These are phyloP conservation scores for Lepidochrysops patricia DNA, from an alignment of 2,888 invertebrate genomes.

Conservation along the genomic window DNA sequence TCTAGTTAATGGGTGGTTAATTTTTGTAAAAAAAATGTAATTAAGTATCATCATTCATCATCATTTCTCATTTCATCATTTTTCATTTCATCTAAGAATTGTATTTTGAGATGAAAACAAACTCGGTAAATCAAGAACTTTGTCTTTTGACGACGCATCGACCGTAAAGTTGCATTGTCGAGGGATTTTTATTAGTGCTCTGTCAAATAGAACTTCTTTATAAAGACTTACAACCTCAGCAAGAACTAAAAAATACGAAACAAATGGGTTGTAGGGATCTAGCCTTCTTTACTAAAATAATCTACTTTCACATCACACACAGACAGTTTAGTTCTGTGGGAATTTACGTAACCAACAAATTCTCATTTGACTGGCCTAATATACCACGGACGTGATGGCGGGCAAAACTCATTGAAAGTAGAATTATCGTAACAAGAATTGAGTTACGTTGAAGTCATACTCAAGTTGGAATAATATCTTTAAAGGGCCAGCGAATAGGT, in stretches of 20 bases:
- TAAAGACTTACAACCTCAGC: not conserved
- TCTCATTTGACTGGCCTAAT: no score
- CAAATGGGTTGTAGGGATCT: no score
- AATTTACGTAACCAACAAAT: no score
- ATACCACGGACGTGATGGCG: no score
- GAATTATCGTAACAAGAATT: not conserved
- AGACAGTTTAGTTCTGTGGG: no score
- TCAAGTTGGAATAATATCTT: not conserved
- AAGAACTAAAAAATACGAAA: no score
- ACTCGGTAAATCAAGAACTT: not conserved
- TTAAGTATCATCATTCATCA: no score
- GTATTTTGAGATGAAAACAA: not conserved
- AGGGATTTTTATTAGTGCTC: not conserved
- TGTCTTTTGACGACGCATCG: not conserved
- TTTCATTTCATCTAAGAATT: not conserved
- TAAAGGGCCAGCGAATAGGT: slow-evolving; percentile 1
- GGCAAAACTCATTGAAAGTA: not conserved
- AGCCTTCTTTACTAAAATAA: no score
- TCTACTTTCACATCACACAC: no score
- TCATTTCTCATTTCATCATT: no score
- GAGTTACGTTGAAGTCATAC: not conserved
- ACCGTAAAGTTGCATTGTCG: not conserved
- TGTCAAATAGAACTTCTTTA: not conserved
- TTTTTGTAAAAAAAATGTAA: no score
- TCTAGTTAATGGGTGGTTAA: no score